These are phyloP conservation scores for Chloromyia formosa DNA, from an alignment of 2,888 invertebrate species.

Conservation along the genomic window DNA sequence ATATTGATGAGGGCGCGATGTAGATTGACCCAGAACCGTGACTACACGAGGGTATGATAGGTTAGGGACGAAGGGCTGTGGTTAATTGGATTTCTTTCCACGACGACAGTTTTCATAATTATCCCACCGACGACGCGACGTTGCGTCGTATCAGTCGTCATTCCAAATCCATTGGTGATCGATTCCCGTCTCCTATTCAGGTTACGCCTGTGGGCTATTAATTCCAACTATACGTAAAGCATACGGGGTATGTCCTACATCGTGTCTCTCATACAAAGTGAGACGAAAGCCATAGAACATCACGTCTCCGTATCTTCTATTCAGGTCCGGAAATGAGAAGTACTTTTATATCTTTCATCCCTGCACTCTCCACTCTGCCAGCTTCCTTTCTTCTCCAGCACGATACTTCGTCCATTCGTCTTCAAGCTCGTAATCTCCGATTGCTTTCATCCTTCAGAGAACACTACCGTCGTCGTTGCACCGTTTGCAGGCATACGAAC, in stretches of 20 bases:
- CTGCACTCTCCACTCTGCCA: not conserved
- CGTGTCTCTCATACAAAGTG: not conserved
- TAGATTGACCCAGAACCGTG: not conserved
- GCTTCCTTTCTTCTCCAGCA: not conserved
- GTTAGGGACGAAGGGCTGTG: not conserved
- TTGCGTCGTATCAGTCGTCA: not conserved
- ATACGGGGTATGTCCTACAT: slow-evolving; percentile 8
- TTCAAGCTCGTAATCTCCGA: slow-evolving; percentile 4
- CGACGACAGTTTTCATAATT: too few species aligned
- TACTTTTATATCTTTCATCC: slow-evolving; percentile 8
- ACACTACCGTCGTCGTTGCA: not conserved
- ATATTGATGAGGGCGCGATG: slow-evolving; percentile 7
- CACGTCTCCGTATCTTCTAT: slow-evolving; percentile 45
- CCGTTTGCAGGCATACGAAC: slow-evolving; percentile 6
- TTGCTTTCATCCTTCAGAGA: slow-evolving; percentile 2
- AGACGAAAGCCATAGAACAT: slow-evolving; percentile 37
- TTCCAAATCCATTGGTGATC: too few species aligned
- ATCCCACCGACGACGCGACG: not conserved
- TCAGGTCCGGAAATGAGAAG: slow-evolving; percentile 46
- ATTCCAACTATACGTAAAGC: not conserved
- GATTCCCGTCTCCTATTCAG: too few species aligned
- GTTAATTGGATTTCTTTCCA: not conserved
- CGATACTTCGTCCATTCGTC: not conserved
- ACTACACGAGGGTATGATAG: not conserved
- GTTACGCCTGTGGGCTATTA: too few species aligned